phyloP scores from a whole-genome alignment of 2,113 vertebrate genomes.

The Nipponia nippon region DNA sequence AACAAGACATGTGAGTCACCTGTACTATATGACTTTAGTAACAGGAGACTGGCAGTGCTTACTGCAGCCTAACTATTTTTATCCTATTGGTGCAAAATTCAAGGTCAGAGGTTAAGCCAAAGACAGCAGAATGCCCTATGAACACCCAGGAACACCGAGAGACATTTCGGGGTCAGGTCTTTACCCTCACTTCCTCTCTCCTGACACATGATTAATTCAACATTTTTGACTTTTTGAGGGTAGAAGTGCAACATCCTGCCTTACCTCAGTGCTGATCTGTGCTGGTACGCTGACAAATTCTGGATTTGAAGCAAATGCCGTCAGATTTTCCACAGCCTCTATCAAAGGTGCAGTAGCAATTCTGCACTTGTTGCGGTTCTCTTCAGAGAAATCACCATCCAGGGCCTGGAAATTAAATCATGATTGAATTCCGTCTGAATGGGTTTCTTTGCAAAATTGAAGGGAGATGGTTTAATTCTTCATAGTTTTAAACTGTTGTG shows the following conservation, averaged over 20 bases:
- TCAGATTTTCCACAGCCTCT: conserved; percentile 94
- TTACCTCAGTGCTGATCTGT: conserved; percentile 95
- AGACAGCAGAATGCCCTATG: background rate
- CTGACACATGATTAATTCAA: background rate
- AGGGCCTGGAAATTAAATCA: conserved; percentile 75
- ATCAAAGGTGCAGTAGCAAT: conserved; percentile 90
- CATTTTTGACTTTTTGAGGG: background rate
- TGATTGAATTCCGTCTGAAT: background rate
- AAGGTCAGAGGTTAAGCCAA: background rate
- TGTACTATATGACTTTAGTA: background rate
- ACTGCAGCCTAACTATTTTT: background rate
- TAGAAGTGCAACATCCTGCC: background rate
- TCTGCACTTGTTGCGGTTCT: conserved; percentile 91
- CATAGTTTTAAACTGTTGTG: background rate
- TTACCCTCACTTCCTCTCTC: background rate
- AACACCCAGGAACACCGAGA: background rate
- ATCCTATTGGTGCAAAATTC: background rate
- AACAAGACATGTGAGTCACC: background rate
- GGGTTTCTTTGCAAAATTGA: background rate
- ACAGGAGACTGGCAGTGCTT: background rate
- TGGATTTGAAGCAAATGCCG: conserved; percentile 93
- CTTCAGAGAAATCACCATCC: conserved; percentile 96
- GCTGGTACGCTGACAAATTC: conserved; percentile 97
- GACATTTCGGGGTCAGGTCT: background rate
- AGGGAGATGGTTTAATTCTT: background rate